Percentiles rank a stretch among this genome's conserved stretches.
Conservation (phyloP, 1,140 invertebrate species). For the Aphelenchoides avenae region DNA sequence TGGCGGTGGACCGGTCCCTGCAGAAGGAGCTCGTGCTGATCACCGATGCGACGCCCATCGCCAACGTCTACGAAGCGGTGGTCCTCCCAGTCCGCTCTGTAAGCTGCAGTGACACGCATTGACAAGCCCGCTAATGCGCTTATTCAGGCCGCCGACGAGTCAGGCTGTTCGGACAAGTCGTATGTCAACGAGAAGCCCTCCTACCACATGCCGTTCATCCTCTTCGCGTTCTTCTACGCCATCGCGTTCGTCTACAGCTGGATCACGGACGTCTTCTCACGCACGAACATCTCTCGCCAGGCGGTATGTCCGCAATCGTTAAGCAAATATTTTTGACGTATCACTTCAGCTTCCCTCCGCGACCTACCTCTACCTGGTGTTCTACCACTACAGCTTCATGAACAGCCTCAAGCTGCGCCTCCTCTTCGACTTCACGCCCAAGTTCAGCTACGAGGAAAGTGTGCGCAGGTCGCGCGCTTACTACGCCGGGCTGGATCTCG, state of each 20-base stretch:
- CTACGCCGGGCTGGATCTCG: conserved; percentile 22
- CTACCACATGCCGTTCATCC: conserved; percentile 26
- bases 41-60: conserved; percentile 33
- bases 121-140: no score
- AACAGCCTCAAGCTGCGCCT: conserved; percentile 39
- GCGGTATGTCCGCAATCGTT: no score
- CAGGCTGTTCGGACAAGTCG: no score
- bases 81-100: no score
- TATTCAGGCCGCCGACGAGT: no score
- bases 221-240: conserved; percentile 7
- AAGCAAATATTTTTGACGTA: no score
- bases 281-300: no score
- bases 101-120: no score
- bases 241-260: conserved; percentile 10
- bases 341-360: conserved; percentile 37
- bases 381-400: conserved; percentile 48
- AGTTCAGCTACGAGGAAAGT: conserved; percentile 22
- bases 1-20: conserved; percentile 17
- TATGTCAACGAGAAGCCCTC: no score
- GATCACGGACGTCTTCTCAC: conserved; percentile 6
- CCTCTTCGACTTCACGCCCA: conserved; percentile 29
- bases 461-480: conserved; percentile 31
- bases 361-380: conserved; percentile 32
- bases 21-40: conserved; percentile 29
- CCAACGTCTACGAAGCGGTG: conserved; percentile 24